Evolutionary conservation across 2,113 vertebrate species (phyloP).

Genomic region (Edolisoma coerulescens): DNA sequence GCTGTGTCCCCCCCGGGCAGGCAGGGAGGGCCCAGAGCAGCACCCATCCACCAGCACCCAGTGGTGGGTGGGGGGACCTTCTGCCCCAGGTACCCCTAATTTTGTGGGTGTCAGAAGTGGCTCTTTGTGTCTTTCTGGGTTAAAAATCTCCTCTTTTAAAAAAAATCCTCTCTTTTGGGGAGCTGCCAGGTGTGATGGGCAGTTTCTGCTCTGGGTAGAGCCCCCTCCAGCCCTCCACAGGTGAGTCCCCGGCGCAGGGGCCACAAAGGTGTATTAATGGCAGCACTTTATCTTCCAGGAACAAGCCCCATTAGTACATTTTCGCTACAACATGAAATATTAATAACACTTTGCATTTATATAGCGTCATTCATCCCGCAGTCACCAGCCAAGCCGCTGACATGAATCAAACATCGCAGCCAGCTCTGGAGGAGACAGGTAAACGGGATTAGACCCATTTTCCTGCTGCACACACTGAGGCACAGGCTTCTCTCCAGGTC

Average conservation of each 20-base stretch:
- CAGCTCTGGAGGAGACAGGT: not conserved
- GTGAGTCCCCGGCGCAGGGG: not conserved
- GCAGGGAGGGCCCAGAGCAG: not conserved
- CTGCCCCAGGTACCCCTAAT: not conserved
- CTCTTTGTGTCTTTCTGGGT: not conserved
- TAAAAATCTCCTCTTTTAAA: not conserved
- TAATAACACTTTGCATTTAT: slow-evolving; percentile 61
- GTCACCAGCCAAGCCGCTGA: slow-evolving; percentile 18
- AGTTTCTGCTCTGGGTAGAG: not conserved
- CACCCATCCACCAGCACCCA: not conserved
- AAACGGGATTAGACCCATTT: not conserved
- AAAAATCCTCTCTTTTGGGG: not conserved
- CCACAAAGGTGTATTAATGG: not conserved
- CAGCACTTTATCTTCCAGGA: slow-evolving; percentile 45
- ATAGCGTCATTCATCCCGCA: slow-evolving; percentile 48
- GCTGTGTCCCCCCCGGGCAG: rapidly evolving
- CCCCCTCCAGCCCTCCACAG: not conserved
- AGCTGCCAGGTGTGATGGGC: not conserved
- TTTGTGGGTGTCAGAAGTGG: not conserved
- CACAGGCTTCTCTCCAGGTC: not conserved
- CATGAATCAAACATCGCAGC: slow-evolving; percentile 24
- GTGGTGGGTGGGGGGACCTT: rapidly evolving
- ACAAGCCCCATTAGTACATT: slow-evolving; percentile 54
- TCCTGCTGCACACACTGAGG: not conserved
- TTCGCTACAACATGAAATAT: slow-evolving; percentile 65